Evolutionary conservation across 64 coral and sea anemone genomes (phyloP), one percentile per base, ranked within the genome.

Genomic region (Montipora capricornis): DNA sequence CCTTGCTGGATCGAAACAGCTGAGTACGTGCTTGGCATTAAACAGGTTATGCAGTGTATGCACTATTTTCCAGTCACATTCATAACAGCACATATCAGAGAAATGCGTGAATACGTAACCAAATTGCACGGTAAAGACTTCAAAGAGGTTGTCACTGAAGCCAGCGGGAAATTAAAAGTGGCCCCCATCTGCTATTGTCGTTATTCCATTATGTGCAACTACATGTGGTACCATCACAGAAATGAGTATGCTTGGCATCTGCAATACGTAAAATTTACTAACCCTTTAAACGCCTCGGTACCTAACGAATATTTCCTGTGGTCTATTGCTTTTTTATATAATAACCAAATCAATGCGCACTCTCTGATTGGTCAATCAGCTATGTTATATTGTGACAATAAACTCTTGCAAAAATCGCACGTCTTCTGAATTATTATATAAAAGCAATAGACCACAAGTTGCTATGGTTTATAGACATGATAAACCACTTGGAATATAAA

Each of bases 1-100:
- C 53, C 53, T 57, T 19, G 64, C 17, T 68, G 64, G 64, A 16
- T 20, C 8, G 0, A 75, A 75, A 75, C 17, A 20, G 73, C 20
- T 29, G 73, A 17, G 6, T 75, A 75, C 26, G 20, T 75, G 20
- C 73, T 75, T 75, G 19, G 73, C 20, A 17, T 17, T 20, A 75
- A 75, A 20, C 73, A 75, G 20, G 73, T 75, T 20, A 75, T 75
- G 73, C 73, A 75, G 24, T 75, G 73, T 37, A 75, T 75, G 73
- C 73, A 75, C 26, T 75, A 75, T 26, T 75, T 75, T 20, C 73
- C 73, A 0, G 73, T 75, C 7, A 75, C 73, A 6, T 75, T 75
- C 73, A 75, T 26, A 75, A 75, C 73, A 6, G 73, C 73, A 68
- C 64, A 68, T 68, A 68, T 68, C 64, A 12, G 64, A 68, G 64